phyloP scores from a whole-genome alignment of 2,113 vertebrate species.

The Oryctolagus cuniculus region DNA sequence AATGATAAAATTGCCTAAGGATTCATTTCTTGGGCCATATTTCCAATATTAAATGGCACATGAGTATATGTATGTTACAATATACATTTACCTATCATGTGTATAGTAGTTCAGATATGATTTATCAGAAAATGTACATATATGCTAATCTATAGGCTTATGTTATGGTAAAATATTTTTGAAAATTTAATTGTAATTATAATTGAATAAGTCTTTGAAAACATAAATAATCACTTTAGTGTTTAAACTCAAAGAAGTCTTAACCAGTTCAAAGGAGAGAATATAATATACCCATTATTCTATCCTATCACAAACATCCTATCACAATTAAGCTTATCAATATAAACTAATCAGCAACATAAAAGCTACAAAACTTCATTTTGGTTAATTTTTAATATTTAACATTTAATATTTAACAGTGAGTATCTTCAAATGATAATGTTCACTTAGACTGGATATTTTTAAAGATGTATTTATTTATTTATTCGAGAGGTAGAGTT shows the following conservation, averaged over 20 bases:
- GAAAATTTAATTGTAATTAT: slow-evolving; percentile 81
- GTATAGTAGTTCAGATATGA: background rate
- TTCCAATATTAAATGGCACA: no score
- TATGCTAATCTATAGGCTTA: slow-evolving; percentile 17
- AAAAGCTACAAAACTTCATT: background rate
- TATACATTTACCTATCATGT: background rate
- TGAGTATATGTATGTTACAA: background rate
- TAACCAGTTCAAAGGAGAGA: slow-evolving; percentile 76
- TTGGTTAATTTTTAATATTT: slow-evolving; percentile 50
- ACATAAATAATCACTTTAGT: slow-evolving; percentile 81
- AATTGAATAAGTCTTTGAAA: slow-evolving; percentile 78
- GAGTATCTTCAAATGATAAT: background rate
- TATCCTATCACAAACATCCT: slow-evolving; percentile 73
- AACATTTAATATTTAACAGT: background rate
- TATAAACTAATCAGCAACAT: slow-evolving; percentile 66
- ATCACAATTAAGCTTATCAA: slow-evolving; percentile 74
- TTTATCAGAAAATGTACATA: background rate
- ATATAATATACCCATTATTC: slow-evolving; percentile 74
- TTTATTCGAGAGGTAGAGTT: no score
- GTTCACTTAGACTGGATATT: background rate
- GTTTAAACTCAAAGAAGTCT: slow-evolving; percentile 76
- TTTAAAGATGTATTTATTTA: background rate
- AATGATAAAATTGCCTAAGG: no score
- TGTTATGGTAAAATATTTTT: slow-evolving; percentile 76
- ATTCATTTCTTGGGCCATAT: no score